phyloP scores from a whole-genome alignment of 2,888 invertebrate genomes.

The Megastigmus dorsalis region DNA sequence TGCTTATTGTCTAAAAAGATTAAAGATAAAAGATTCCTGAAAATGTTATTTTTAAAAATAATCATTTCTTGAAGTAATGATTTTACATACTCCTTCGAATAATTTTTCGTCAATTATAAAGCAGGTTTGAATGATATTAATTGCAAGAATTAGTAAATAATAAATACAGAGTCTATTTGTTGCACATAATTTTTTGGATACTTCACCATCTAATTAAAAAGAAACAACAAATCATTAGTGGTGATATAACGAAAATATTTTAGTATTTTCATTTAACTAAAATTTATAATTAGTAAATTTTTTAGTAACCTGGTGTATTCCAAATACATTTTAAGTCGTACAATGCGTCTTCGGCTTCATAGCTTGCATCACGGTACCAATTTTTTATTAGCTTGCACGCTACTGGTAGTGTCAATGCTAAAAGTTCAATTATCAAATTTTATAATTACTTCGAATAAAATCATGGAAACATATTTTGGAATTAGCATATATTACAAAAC shows the following conservation, averaged over 20 bases:
- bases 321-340: constrained; percentile 46
- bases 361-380: constrained; percentile 26
- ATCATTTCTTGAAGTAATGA: constrained; percentile 1
- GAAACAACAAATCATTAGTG: not conserved
- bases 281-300: not conserved
- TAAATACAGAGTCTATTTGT: constrained; percentile 44
- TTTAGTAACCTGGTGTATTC: constrained; percentile 36
- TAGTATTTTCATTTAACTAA: not conserved
- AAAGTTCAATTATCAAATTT: no score
- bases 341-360: constrained; percentile 41
- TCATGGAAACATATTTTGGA: no score
- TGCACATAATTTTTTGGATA: constrained; percentile 31
- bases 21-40: not conserved
- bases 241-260: not conserved
- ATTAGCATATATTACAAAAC: no score
- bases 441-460: no score
- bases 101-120: constrained; percentile 44
- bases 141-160: constrained; percentile 40
- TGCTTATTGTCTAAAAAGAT: no score
- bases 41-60: not conserved
- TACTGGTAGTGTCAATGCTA: constrained; percentile 37
- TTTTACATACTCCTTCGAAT: constrained; percentile 45
- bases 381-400: constrained; percentile 32
- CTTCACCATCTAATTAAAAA: constrained; percentile 29
- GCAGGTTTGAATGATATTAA: constrained; percentile 48